Evolutionary conservation across 2,888 invertebrate species (phyloP), one percentile per base, ranked within the genome.

Genomic region (Orthosia incerta): DNA sequence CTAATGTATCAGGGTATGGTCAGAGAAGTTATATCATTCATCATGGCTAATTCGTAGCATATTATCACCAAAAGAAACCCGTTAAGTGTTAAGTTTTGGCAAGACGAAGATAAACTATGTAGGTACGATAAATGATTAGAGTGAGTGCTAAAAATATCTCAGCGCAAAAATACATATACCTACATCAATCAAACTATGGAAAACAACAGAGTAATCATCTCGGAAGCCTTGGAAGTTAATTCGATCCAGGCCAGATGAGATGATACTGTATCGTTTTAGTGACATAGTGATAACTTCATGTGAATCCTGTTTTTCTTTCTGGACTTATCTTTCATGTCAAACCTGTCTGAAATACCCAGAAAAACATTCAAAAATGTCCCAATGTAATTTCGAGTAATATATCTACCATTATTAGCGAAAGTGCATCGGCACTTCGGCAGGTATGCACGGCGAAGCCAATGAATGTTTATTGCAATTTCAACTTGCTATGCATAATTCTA

Each of bases 401-500:
- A 56, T 46, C n/a, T 64, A 59, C n/a, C 46, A 74, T 72, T 65
- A 63, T 82, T 73, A 78, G 71, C 82, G 87, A 86, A 86, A 86
- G 87, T 76, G 76, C 73, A 75, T 72, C 61, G 64, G 18, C 60
- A 72, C 73, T 74, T 72, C 61, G 64, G 18, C 62, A 72, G 74
- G 62, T 77, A 81, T 83, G 78, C 73, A 74, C 56, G 59, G 9
- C 62, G 70, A 62, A 74, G 84, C 86, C 84, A 87, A 84, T 81
- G 50, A 78, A 87, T 86, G 85, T 80, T 66, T 79, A 84, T 76
- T 71, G 71, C 68, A 80, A 84, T 82, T 76, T 61, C 82, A 82
- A 84, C 85, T 87, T 87, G 82, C 81, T 81, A 84, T 86, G 84
- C 80, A 85, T 84, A 83, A 82, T 83, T 86, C 88, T 91, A 90